phyloP scores from a whole-genome alignment of 2,888 invertebrate species.

The Belgica antarctica region DNA sequence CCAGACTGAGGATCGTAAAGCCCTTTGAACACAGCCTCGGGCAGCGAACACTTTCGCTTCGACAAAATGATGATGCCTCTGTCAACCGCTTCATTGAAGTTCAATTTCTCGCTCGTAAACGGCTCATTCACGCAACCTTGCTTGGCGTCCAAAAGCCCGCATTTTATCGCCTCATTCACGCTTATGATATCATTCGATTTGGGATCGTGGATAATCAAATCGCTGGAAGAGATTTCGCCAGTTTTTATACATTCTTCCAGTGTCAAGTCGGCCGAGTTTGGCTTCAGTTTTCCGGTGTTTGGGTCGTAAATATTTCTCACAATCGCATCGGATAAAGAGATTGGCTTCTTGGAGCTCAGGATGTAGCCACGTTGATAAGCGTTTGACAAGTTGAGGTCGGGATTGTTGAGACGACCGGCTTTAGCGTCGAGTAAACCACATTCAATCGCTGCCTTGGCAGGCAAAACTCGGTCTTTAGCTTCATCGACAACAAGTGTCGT shows the following conservation, averaged over 20 bases:
- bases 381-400: conserved; percentile 70
- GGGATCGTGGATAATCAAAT: conserved; percentile 76
- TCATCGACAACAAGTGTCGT: conserved; percentile 73
- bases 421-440: conserved; percentile 69
- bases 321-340: conserved; percentile 79
- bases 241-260: conserved; percentile 71
- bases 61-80: conserved; percentile 78
- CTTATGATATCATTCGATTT: conserved; percentile 76
- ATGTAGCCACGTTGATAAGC: conserved; percentile 80
- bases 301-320: conserved; percentile 77
- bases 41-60: conserved; percentile 77
- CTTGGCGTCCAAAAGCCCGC: conserved; percentile 73
- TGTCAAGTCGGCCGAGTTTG: conserved; percentile 67
- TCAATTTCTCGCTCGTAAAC: conserved; percentile 68
- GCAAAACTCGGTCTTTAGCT: conserved; percentile 63
- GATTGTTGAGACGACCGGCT: conserved; percentile 67
- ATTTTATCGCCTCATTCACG: conserved; percentile 72
- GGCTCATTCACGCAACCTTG: conserved; percentile 79
- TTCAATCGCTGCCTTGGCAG: conserved; percentile 69
- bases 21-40: conserved; percentile 89
- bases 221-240: conserved; percentile 73
- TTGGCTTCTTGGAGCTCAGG: conserved; percentile 73
- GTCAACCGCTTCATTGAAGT: conserved; percentile 79
- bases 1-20: conserved; percentile 83
- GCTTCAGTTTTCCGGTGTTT: conserved; percentile 67